Conservation (phyloP, 92 coral and sea anemone species). For the Palythoa heliodiscus region DNA sequence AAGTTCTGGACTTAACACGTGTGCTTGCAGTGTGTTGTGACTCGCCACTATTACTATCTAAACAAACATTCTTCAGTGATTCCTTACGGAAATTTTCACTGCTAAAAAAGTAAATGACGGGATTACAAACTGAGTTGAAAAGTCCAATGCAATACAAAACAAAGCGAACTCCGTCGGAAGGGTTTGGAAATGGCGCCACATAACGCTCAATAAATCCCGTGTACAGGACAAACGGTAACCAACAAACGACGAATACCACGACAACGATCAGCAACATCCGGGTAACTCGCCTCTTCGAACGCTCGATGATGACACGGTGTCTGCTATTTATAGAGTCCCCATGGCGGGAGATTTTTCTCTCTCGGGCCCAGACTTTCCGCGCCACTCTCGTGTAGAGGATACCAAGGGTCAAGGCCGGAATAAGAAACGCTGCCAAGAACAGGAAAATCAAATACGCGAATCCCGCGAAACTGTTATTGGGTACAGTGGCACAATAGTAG, state of each 20-base stretch:
- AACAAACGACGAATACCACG: slow-evolving; percentile 63
- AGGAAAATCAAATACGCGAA: slow-evolving; percentile 66
- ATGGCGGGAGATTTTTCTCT: slow-evolving; percentile 79
- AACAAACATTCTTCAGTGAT: slow-evolving; percentile 67
- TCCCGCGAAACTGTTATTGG: slow-evolving; percentile 70
- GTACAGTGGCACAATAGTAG: slow-evolving; percentile 74
- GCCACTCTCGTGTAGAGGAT: slow-evolving; percentile 76
- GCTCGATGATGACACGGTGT: slow-evolving; percentile 54
- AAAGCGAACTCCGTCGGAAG: slow-evolving; percentile 67
- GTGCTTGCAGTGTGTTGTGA: slow-evolving; percentile 6
- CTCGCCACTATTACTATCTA: slow-evolving; percentile 36
- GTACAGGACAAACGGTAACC: slow-evolving; percentile 80
- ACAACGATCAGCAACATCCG: slow-evolving; percentile 78
- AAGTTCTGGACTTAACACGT: slow-evolving; percentile 2
- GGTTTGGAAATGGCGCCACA: slow-evolving; percentile 86
- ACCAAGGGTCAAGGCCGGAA: slow-evolving; percentile 73
- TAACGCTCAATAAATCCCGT: slow-evolving; percentile 78
- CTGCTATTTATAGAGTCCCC: slow-evolving; percentile 53
- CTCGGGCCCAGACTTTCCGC: slow-evolving; percentile 79
- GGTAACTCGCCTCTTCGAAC: slow-evolving; percentile 72
- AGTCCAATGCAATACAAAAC: slow-evolving; percentile 70
- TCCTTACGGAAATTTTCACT: slow-evolving; percentile 74
- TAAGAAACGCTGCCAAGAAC: slow-evolving; percentile 61
- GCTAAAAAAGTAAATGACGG: slow-evolving; percentile 79
- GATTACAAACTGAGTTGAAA: slow-evolving; percentile 81